Conservation (phyloP, 2,113 vertebrate genomes). For the Aptenodytes patagonicus region DNA sequence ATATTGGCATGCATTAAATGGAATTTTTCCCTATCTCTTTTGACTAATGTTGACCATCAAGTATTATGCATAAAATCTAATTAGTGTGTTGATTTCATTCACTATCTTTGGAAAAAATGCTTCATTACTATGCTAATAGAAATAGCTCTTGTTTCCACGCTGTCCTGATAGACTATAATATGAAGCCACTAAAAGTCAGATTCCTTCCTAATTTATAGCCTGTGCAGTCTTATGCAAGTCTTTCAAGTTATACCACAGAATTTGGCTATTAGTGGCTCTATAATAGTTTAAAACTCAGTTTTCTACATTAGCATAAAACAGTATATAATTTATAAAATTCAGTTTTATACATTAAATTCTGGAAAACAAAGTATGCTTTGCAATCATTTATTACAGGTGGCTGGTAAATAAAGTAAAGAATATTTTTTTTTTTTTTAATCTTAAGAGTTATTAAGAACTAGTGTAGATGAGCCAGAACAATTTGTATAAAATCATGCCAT, state of each 20-base stretch:
- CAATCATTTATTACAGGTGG: neutral
- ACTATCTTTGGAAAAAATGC: conserved; percentile 2
- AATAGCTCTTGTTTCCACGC: neutral
- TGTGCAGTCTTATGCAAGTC: neutral
- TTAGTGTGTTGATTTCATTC: conserved; percentile 36
- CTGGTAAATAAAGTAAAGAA: neutral
- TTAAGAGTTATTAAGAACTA: neutral
- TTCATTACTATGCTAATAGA: conserved; percentile 52
- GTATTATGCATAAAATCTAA: conserved; percentile 22
- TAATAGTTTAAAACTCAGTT: neutral
- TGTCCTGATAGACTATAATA: neutral
- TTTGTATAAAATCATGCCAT: neutral
- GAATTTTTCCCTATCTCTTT: neutral
- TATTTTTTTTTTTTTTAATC: neutral
- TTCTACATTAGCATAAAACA: neutral
- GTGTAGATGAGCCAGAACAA: neutral
- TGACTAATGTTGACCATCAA: conserved; percentile 4
- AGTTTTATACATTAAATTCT: neutral
- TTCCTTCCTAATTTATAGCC: neutral
- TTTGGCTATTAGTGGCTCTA: neutral
- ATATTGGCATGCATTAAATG: neutral
- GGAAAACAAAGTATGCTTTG: neutral
- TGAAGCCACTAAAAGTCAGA: neutral
- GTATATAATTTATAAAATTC: neutral
- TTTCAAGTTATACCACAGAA: neutral